Base-by-base conservation (phyloP, 1,140 invertebrate genomes). In the Watersipora subatra region DNA sequence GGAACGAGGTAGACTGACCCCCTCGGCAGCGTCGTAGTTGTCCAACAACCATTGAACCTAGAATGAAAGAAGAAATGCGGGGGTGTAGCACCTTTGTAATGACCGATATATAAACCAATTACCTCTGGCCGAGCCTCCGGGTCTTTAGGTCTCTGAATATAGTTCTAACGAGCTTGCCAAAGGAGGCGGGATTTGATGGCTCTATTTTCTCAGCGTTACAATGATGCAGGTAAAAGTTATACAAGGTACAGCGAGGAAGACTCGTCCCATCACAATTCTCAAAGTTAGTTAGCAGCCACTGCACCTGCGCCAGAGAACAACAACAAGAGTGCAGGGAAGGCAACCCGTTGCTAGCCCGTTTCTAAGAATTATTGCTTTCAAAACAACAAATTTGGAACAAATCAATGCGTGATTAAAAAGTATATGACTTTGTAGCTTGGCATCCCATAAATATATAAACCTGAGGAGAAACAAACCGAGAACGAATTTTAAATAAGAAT, bases 21-120 rank as follows among this genome's bases (percentile, higher is more conserved):
- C 94, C 79, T 98, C 94, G 1, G 93, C 92, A 25, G 91, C 95
- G 82, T 99, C 95, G 78, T 98, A 99, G 83, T 99, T 97, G 76
- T 96, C 91, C 70, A 95, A 84, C 69, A 99, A 82, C 96, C 96
- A 99, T 80, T 95, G 90, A 69, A 97, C 89, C 91, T 94, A 74
- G 20, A 72, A 22, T 15, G 57, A n/a, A 64, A 24, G 27, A 64
- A 66, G 2, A 46, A 46, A 46, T 12, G n/a, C n/a, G n/a, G n/a
- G n/a, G 34, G 34, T 46, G 34, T 46, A 46, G 34, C 34, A 46
- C n/a, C 34, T 46, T 46, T n/a, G n/a, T n/a, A 26, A 61, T 22
- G 26, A 20, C 15, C 27, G 22, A 24, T 20, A 2, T 63, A 72
- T 65, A 62, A 66, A 67, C 28, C 69, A 67, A 29, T 81, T 80